A percentile compares a stretch with the other conserved stretches of the same genome.
These are phyloP conservation scores for Tricholaema leucomelas DNA, from an alignment of 2,113 vertebrate species.

Conservation along the genomic window DNA sequence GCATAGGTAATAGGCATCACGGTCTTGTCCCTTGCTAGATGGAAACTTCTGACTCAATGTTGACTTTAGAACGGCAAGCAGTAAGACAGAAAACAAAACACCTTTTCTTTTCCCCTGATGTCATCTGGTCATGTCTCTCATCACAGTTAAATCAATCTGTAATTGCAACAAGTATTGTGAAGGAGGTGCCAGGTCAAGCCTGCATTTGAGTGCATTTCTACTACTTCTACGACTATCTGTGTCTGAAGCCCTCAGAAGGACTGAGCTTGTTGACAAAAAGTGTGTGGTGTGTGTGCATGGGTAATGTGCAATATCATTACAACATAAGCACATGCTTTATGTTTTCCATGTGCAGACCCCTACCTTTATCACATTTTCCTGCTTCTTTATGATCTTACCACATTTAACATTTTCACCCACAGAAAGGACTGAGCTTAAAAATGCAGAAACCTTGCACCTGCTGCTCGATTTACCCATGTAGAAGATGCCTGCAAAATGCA, in stretches of 20 bases:
- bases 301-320: not conserved
- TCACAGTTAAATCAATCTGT: not conserved
- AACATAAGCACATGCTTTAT: not conserved
- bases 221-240: not conserved
- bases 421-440: not conserved
- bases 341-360: not conserved
- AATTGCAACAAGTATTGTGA: not conserved
- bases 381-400: not conserved
- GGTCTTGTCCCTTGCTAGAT: not conserved
- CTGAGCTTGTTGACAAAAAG: not conserved
- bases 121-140: conserved; percentile 28
- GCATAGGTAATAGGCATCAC: not conserved
- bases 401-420: not conserved
- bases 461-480: not conserved
- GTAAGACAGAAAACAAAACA: conserved; percentile 11
- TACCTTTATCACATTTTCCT: not conserved
- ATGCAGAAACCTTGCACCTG: not conserved
- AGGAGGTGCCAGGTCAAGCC: not conserved
- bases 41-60: conserved; percentile 21
- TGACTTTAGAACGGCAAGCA: not conserved
- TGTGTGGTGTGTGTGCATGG: not conserved
- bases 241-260: not conserved
- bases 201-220: not conserved
- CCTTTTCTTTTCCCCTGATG: conserved; percentile 27
- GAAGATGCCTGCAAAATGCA: not conserved